phyloP scores from a whole-genome alignment of 2,888 invertebrate genomes.

The Pristionchus maxplancki region DNA sequence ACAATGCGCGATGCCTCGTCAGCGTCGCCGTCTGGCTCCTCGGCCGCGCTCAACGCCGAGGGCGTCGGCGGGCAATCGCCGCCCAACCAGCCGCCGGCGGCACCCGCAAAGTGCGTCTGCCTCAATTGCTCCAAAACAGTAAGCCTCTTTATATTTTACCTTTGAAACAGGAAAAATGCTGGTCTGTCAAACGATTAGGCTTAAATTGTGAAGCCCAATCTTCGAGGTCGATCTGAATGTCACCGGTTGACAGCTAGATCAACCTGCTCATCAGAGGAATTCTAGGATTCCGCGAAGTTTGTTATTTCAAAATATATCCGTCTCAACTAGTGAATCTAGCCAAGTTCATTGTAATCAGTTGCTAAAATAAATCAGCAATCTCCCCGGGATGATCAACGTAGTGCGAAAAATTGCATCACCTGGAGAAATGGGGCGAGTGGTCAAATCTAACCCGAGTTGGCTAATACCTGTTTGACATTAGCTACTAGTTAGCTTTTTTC shows the following conservation, averaged over 20 bases:
- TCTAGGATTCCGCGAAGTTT: no score
- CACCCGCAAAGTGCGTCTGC: background rate
- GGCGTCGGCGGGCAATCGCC: background rate
- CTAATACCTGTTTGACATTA: background rate
- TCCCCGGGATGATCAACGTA: background rate
- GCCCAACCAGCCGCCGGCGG: background rate
- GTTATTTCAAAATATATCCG: no score
- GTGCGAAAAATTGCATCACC: slow-evolving; percentile 41
- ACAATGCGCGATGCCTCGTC: slow-evolving; percentile 47
- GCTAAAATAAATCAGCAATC: background rate
- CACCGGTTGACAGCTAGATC: no score
- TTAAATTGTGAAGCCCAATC: no score
- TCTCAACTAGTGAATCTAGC: no score
- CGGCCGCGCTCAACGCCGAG: background rate
- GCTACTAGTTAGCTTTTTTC: no score
- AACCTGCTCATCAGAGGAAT: no score
- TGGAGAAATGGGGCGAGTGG: background rate
- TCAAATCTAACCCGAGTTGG: background rate
- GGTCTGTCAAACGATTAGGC: no score
- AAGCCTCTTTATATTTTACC: no score
- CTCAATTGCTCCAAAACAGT: slow-evolving; percentile 17
- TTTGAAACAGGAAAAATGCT: no score
- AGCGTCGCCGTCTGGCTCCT: slow-evolving; percentile 42
- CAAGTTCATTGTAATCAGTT: no score
- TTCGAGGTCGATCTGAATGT: no score